A percentile compares a stretch with the other conserved stretches of the same genome.
Evolutionary conservation across 2,888 invertebrate species (phyloP).

Genomic region (Pristionchus maxplancki): DNA sequence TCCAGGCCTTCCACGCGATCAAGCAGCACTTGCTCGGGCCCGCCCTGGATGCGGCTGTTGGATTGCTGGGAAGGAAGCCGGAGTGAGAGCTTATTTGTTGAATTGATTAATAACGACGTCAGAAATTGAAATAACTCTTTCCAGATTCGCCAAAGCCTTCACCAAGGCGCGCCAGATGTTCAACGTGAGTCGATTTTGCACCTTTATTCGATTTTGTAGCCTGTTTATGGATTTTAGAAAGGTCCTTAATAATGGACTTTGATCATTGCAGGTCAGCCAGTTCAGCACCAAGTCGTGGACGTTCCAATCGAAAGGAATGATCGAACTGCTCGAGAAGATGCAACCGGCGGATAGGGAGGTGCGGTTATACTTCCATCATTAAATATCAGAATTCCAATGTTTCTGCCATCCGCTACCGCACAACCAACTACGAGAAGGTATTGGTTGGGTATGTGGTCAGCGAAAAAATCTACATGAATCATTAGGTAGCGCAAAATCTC

Average conservation of each 20-base stretch:
- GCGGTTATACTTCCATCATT: neutral
- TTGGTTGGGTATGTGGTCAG: too few relatives aligned
- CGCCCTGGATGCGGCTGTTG: neutral
- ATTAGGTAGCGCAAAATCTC: too few relatives aligned
- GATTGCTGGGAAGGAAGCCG: neutral
- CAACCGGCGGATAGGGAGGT: slow-evolving; percentile 8
- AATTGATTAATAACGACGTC: neutral
- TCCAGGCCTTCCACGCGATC: neutral
- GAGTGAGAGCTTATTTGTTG: neutral
- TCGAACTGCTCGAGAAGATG: neutral
- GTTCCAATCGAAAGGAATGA: neutral
- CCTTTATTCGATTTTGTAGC: too few relatives aligned
- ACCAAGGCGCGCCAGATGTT: neutral
- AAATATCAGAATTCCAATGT: neutral
- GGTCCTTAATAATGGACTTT: neutral
- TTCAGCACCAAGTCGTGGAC: neutral
- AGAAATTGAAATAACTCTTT: neutral
- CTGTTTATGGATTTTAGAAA: neutral
- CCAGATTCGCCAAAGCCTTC: neutral
- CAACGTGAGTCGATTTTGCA: neutral
- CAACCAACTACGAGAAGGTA: too few relatives aligned
- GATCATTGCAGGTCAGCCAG: neutral
- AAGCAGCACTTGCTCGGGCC: neutral
- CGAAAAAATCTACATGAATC: too few relatives aligned
- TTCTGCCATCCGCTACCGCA: too few relatives aligned